Evolutionary conservation across 2,113 vertebrate genomes (phyloP).

Genomic region (Cryptoleucopteryx plumbea): DNA sequence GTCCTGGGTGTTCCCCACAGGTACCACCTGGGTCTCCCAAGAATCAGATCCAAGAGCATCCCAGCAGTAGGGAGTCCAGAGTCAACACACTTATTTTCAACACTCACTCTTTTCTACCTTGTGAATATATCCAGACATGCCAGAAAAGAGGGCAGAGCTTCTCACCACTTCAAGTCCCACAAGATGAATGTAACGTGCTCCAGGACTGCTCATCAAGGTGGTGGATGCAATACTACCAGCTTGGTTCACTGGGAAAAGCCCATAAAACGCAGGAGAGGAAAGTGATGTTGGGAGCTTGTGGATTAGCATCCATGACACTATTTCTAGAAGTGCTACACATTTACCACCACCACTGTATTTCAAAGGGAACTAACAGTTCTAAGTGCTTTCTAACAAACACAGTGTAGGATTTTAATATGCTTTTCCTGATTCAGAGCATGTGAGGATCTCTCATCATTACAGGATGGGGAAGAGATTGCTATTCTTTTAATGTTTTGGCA

Average conservation of each 20-base stretch:
- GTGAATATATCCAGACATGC: background rate
- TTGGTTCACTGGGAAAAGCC: background rate
- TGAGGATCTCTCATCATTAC: background rate
- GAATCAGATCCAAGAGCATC: background rate
- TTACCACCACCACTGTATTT: background rate
- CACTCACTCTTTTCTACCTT: background rate
- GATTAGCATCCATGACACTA: background rate
- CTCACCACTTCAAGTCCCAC: background rate
- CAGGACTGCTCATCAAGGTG: background rate
- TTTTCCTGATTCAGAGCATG: background rate
- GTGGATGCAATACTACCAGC: background rate
- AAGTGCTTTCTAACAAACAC: background rate
- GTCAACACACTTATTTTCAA: background rate
- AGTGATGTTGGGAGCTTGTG: background rate
- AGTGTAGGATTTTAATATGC: background rate
- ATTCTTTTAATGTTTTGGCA: background rate
- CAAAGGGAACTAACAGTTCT: background rate
- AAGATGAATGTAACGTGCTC: background rate
- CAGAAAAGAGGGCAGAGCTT: background rate
- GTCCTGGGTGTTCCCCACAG: background rate
- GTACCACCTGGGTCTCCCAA: background rate
- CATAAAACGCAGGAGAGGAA: background rate
- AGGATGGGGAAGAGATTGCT: background rate
- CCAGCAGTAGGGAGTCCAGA: background rate
- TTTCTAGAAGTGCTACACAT: background rate